These are phyloP conservation scores for Larimichthys polyactis DNA, from an alignment of 2,113 vertebrate genomes.

Conservation along the genomic window DNA sequence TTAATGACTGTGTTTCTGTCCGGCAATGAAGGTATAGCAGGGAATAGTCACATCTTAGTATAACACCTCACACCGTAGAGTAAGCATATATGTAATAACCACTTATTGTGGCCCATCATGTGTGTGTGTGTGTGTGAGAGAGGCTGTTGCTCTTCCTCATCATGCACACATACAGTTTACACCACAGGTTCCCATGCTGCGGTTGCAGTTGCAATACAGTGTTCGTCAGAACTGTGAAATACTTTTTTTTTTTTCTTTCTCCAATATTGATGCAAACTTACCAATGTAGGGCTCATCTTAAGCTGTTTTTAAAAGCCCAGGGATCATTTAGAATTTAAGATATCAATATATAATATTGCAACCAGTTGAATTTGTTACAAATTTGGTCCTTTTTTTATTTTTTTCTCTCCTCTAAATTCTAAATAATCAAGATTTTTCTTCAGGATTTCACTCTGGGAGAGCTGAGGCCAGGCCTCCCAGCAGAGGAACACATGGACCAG, in stretches of 20 bases:
- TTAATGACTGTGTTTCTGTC: constrained; percentile 47
- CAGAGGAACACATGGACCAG: not conserved
- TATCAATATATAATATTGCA: not conserved
- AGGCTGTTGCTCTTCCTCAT: not conserved
- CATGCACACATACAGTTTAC: constrained; percentile 17
- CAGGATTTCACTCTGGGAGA: not conserved
- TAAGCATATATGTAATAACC: constrained; percentile 7
- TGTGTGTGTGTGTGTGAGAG: not conserved
- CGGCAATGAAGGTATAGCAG: constrained; percentile 65
- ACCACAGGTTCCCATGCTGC: constrained; percentile 17
- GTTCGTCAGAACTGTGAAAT: constrained; percentile 69
- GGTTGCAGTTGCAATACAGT: constrained; percentile 46
- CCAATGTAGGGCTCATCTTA: not conserved
- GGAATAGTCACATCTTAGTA: constrained; percentile 1
- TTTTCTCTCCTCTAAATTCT: not conserved
- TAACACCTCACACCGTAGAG: constrained; percentile 10
- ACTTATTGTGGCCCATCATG: not conserved
- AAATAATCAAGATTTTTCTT: not conserved
- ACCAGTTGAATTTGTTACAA: not conserved
- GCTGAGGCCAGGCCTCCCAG: constrained; percentile 3
- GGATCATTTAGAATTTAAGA: not conserved
- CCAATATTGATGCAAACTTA: not conserved
- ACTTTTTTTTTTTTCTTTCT: constrained; percentile 38
- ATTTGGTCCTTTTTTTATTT: not conserved
- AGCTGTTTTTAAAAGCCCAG: not conserved